Evolutionary conservation across 2,888 invertebrate genomes (phyloP), one percentile per base, ranked within the genome.

Genomic region (Drosophila pseudotakahashii): DNA sequence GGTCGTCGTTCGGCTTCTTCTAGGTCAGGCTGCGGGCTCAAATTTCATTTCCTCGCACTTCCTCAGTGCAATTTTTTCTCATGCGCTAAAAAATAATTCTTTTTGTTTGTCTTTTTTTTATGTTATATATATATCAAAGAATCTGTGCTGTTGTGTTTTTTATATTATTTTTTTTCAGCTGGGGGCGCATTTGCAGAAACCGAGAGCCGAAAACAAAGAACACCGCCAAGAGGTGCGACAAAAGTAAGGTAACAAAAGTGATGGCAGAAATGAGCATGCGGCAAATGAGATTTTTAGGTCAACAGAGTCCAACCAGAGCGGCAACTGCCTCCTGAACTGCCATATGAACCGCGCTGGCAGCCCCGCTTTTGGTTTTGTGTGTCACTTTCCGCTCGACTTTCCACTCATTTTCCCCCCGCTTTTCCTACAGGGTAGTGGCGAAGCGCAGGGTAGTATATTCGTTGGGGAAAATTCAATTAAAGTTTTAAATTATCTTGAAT

Each of bases 211-310:
- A 63, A 70, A 52, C 75, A 70, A 61, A 62, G 72, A 48, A 26
- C 62, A 54, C 48, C 44, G 76, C 71, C 67, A 63, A 63, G 67
- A 61, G 51, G 66, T 66, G 77, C 69, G 63, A 73, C 71, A 76
- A 79, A 68, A 70, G 54, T 63, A 83, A 80, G 80, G 83, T 79
- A 79, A 83, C 83, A 86, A 84, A 78, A 76, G 77, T 89, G 88
- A 71, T 55, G 83, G 66, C 68, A 66, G 73, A 86, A 83, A 83
- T 88, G 82, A 88, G 85, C 82, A 86, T 67, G 70, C 81, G 52
- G 71, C 77, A 88, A 89, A 89, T 89, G 85, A 89, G 85, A 88
- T 85, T 86, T 86, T 87, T 88, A 88, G 85, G 89, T 86, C 85
- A 88, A 84, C 84, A 78, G 73, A 89, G 85, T 84, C 76, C 73